Evolutionary conservation across 2,888 invertebrate species (phyloP).

Genomic region (Epinotia ramella): DNA sequence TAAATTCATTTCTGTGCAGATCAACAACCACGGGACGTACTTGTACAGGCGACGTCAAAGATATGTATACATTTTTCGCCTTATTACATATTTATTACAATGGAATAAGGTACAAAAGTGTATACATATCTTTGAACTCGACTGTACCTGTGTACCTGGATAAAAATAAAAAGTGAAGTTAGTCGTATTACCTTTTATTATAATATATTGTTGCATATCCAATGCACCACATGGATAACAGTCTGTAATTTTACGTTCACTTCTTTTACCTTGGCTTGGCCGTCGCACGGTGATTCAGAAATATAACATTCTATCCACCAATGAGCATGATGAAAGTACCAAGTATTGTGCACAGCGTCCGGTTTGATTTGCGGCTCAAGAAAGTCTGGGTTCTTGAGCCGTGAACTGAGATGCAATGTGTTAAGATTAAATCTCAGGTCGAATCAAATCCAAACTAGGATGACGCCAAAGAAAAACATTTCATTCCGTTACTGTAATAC

Average conservation of each 20-base stretch:
- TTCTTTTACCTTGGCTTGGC: conserved; percentile 70
- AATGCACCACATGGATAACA: conserved; percentile 57
- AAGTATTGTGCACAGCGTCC: conserved; percentile 65
- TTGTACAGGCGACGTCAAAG: no score
- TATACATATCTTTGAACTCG: no score
- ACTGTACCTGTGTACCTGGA: no score
- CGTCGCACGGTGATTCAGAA: conserved; percentile 82
- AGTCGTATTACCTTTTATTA: no score
- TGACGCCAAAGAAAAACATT: background rate
- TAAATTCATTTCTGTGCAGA: no score
- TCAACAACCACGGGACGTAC: no score
- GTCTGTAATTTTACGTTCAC: conserved; percentile 78
- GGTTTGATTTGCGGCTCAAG: conserved; percentile 53
- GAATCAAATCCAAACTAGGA: conserved; percentile 12
- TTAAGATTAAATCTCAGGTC: background rate
- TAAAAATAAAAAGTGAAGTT: no score
- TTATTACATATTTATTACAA: no score
- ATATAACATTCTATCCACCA: conserved; percentile 75
- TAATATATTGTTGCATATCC: no score
- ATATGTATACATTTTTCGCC: no score
- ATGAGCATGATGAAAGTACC: conserved; percentile 78
- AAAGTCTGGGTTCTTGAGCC: conserved; percentile 28
- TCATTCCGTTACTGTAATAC: no score
- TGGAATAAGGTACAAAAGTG: no score
- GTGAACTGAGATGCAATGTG: conserved; percentile 34